Evolutionary conservation across 1,140 invertebrate species (phyloP), one percentile per base, ranked within the genome.

Genomic region (Hyles vespertilio): DNA sequence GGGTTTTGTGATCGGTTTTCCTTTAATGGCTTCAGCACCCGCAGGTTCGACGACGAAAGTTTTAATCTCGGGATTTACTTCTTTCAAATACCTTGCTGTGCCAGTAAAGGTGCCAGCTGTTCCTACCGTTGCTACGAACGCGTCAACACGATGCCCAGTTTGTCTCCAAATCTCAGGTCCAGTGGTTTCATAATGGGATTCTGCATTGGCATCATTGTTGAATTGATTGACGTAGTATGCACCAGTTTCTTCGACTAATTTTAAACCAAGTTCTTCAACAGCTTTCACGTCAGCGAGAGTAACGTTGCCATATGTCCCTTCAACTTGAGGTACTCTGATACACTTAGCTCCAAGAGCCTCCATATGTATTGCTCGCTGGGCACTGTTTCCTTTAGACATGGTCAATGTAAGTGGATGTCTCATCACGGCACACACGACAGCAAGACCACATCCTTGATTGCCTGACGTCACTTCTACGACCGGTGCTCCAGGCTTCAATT

Each of bases 81-180:
- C 82, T 52, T 86, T 88, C 32, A 88, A 72, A 67, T 79, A 88
- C 60, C 67, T 81, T 2, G 83, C 63, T 0, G 78, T 81, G 5
- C 85, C 85, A 3, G 72, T 67, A 55, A 88, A 88, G 0, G 82
- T 85, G 1, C 85, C 85, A 7, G 79, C 79, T 0, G 85, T 88
- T 7, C 85, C 85, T 2, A 86, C 82, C 8, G 83, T 83, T 3
- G 81, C 81, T 1, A 88, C 63, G 43, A 88, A 88, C 2, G 70
- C 85, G 40, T 88, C 85, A 3, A 88, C 70, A 11, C 60, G 82
- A 7, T 82, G 75, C 4, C 83, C 85, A 9, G 79, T 86, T 56
- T 88, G 85, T 43, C 69, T 75, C 85, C 83, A 88, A 61, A 88
- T 86, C 64, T 88, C 85, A 3, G 85, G 85, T 0, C 85, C 85